Conservation (phyloP, 2,113 vertebrate genomes). For the Harpagus bidentatus region DNA sequence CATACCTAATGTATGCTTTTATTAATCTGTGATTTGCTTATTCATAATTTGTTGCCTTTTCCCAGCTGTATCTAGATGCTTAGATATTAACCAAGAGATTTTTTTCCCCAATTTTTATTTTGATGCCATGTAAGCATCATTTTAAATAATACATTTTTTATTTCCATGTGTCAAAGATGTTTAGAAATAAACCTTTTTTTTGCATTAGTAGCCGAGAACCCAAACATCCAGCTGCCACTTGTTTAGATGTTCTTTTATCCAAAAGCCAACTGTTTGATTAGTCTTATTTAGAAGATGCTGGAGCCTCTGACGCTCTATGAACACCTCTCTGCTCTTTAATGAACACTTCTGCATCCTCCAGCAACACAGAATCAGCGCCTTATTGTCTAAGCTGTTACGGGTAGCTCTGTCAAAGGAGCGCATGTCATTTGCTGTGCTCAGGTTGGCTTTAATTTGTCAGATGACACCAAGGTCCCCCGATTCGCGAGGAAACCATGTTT, state of each 20-base stretch:
- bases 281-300: constrained; percentile 1
- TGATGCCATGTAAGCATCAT: background rate
- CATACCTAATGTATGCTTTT: background rate
- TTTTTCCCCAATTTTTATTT: background rate
- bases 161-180: background rate
- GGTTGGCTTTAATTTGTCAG: background rate
- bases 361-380: background rate
- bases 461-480: background rate
- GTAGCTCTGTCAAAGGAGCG: background rate
- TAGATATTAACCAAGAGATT: background rate
- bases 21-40: background rate
- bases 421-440: background rate
- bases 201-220: background rate
- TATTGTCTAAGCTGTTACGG: background rate
- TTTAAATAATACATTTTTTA: background rate
- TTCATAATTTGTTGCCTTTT: background rate
- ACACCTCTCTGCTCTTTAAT: constrained; percentile 19
- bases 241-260: background rate
- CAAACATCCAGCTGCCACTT: background rate
- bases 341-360: constrained; percentile 15
- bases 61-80: background rate
- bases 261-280: constrained; percentile 39
- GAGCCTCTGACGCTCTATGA: background rate
- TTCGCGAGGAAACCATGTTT: background rate
- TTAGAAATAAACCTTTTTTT: background rate